phyloP scores from a whole-genome alignment of 2,113 vertebrate species.

The Alectura lathami region DNA sequence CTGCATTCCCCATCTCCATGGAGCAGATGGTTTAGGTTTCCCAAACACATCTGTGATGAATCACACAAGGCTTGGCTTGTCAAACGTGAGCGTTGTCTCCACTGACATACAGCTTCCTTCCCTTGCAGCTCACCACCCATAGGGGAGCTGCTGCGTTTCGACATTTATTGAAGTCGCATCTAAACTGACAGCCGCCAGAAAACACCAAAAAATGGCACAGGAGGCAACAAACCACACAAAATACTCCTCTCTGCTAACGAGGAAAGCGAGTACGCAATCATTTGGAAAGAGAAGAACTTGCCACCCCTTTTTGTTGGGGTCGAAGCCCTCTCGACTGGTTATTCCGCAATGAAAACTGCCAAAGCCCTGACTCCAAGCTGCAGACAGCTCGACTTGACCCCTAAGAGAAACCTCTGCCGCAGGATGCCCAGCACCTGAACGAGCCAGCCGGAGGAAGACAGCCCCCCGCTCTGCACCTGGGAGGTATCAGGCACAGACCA shows the following conservation, averaged over 20 bases:
- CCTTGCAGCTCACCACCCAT: neutral
- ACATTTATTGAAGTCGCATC: neutral
- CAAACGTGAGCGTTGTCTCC: neutral
- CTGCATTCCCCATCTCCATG: slow-evolving; percentile 57
- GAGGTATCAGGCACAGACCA: neutral
- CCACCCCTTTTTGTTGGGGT: neutral
- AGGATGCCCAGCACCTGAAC: neutral
- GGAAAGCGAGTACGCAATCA: neutral
- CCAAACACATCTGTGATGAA: slow-evolving; percentile 83
- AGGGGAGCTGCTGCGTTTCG: slow-evolving; percentile 5
- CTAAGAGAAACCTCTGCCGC: neutral
- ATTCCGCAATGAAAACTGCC: neutral
- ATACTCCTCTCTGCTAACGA: neutral
- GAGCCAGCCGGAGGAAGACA: neutral
- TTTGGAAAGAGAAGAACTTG: neutral
- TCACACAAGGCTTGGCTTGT: slow-evolving; percentile 82
- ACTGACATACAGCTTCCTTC: neutral
- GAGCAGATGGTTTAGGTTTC: slow-evolving; percentile 85
- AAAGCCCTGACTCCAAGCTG: fast-evolving
- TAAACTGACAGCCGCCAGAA: neutral
- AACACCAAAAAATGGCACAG: neutral
- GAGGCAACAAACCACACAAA: neutral
- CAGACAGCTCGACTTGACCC: neutral
- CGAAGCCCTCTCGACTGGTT: neutral
- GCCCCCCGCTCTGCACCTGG: neutral